Conservation (phyloP, 2,113 vertebrate species). For the Vulpes ferrilata region DNA sequence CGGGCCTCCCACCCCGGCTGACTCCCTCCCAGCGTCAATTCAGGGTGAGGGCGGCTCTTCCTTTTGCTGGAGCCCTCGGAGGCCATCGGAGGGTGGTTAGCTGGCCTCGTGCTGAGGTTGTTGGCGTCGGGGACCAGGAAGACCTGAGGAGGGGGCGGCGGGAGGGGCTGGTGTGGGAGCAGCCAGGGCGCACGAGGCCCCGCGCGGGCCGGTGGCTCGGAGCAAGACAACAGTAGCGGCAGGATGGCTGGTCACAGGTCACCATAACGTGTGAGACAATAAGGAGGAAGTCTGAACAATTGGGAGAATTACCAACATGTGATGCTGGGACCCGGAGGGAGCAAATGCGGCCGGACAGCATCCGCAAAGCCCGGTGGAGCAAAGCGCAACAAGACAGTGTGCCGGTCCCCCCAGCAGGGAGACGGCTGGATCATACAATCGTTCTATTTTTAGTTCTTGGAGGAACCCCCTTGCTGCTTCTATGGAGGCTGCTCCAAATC, state of each 20-base stretch:
- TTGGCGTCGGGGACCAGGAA: too few relatives aligned
- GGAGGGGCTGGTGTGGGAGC: neutral
- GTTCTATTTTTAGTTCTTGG: neutral
- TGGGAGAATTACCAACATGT: too few relatives aligned
- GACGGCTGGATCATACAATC: fast-evolving
- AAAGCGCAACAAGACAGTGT: fast-evolving
- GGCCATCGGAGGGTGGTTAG: neutral
- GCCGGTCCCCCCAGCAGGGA: too few relatives aligned
- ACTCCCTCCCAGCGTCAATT: neutral
- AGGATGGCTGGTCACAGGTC: too few relatives aligned
- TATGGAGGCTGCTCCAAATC: fast-evolving
- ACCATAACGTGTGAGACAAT: too few relatives aligned
- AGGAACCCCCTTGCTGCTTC: neutral
- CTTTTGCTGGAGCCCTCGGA: neutral
- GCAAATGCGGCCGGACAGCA: neutral
- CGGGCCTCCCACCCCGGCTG: fast-evolving
- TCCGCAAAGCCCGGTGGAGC: neutral
- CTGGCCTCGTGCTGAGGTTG: too few relatives aligned
- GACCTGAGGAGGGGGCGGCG: too few relatives aligned
- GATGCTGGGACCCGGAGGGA: too few relatives aligned
- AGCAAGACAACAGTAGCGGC: too few relatives aligned
- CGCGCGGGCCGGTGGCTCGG: fast-evolving
- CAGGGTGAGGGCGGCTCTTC: neutral
- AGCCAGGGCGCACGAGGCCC: neutral
- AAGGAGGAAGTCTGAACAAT: too few relatives aligned